Conservation (phyloP, 2,113 vertebrate genomes). For the Crotalus helleri region DNA sequence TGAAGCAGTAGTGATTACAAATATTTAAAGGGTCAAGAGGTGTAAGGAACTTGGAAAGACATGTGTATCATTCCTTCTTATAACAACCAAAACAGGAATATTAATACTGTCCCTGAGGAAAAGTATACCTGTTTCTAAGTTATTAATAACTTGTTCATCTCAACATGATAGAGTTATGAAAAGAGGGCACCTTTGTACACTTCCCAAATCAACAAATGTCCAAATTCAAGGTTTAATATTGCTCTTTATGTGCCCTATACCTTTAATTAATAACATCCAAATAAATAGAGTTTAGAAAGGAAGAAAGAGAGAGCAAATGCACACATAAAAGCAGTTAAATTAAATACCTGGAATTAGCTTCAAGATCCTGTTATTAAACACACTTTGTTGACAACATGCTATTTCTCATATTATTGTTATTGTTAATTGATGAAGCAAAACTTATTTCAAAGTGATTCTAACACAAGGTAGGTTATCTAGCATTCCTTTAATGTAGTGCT, state of each 20-base stretch:
- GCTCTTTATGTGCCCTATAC: background rate
- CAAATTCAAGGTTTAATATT: background rate
- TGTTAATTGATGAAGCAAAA: conserved; percentile 24
- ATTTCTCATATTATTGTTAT: background rate
- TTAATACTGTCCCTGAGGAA: background rate
- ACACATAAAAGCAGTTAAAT: conserved; percentile 11
- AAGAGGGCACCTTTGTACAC: background rate
- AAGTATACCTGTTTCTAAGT: background rate
- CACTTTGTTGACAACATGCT: conserved; percentile 3
- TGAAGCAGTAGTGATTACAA: background rate
- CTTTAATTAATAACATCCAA: background rate
- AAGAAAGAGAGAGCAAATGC: background rate
- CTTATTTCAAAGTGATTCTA: background rate
- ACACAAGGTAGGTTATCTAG: background rate
- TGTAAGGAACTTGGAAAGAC: background rate
- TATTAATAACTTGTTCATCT: background rate
- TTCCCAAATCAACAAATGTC: background rate
- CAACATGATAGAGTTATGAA: background rate
- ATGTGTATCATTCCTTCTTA: background rate
- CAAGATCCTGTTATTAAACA: conserved; percentile 28
- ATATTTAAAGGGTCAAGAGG: background rate
- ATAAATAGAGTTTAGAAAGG: background rate
- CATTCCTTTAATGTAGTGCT: conserved; percentile 6
- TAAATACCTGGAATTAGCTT: conserved; percentile 39
- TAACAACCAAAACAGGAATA: background rate